Evolutionary conservation across 1,140 invertebrate species (phyloP).

Genomic region (Aleiodes sp.): DNA sequence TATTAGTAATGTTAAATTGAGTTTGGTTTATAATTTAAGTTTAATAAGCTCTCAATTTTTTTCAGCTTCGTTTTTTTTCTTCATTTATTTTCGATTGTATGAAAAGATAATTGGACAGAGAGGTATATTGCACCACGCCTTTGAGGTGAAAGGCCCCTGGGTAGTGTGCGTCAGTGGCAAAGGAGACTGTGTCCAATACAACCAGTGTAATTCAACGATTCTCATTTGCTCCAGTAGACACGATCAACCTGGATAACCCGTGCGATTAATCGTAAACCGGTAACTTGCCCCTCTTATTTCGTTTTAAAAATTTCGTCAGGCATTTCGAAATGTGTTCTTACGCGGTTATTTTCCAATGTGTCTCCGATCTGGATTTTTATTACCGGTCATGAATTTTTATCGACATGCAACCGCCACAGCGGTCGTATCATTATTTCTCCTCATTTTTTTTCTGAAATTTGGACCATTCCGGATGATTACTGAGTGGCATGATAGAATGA

Average conservation of each 20-base stretch:
- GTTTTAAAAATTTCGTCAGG: no score
- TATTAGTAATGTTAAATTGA: not conserved
- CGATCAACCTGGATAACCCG: slow-evolving; percentile 12
- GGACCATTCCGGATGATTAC: no score
- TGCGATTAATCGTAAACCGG: slow-evolving; percentile 8
- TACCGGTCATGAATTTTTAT: no score
- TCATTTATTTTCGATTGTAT: not conserved
- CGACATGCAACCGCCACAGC: no score
- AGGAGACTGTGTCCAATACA: slow-evolving; percentile 36
- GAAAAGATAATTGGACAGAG: slow-evolving; percentile 24
- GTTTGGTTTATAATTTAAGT: not conserved
- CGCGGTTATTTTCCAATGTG: no score
- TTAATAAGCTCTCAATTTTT: slow-evolving; percentile 5
- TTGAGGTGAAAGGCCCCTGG: slow-evolving; percentile 52
- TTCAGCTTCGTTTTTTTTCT: not conserved
- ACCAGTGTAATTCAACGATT: not conserved
- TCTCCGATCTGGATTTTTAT: no score
- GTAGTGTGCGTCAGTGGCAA: slow-evolving; percentile 37
- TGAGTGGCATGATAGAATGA: no score
- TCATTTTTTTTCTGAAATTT: no score
- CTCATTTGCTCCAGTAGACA: slow-evolving; percentile 20
- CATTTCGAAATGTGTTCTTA: no score
- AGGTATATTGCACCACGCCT: slow-evolving; percentile 58
- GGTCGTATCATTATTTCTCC: no score
- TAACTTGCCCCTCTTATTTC: slow-evolving; percentile 6